Percentiles rank a stretch among this genome's conserved stretches.
Conservation (phyloP, 2,888 invertebrate genomes). For the Pecten maximus region DNA sequence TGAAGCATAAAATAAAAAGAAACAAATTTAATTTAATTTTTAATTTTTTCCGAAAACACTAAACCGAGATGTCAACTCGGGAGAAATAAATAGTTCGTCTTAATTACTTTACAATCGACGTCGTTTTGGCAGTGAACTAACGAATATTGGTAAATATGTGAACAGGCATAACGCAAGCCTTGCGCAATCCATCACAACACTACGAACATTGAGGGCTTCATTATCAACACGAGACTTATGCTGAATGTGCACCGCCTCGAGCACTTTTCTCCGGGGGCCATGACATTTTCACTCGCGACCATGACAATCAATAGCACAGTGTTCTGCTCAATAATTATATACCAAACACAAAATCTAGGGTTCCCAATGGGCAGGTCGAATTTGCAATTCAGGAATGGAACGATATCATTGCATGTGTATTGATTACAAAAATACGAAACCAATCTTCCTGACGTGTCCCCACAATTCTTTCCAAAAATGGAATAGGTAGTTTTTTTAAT, state of each 20-base stretch:
- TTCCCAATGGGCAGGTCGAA: background rate
- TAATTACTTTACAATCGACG: background rate
- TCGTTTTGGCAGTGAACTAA: background rate
- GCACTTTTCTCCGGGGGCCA: background rate
- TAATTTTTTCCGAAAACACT: too few relatives aligned
- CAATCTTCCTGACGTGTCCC: background rate
- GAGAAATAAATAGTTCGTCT: too few relatives aligned
- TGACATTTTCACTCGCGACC: background rate
- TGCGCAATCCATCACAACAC: background rate
- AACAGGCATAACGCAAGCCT: background rate
- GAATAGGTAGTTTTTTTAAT: background rate
- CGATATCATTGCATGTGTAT: background rate
- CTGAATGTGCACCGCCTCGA: background rate
- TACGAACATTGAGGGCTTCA: background rate
- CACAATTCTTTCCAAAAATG: background rate
- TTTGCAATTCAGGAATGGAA: constrained; percentile 8
- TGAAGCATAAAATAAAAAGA: too few relatives aligned
- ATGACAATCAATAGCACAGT: background rate
- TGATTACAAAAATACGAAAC: background rate
- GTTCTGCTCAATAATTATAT: background rate
- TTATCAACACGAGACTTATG: background rate
- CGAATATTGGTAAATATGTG: background rate
- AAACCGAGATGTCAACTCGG: too few relatives aligned
- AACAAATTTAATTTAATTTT: too few relatives aligned
- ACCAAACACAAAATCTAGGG: background rate